Conservation (phyloP, 2,113 vertebrate species). For the Stercorarius parasiticus region DNA sequence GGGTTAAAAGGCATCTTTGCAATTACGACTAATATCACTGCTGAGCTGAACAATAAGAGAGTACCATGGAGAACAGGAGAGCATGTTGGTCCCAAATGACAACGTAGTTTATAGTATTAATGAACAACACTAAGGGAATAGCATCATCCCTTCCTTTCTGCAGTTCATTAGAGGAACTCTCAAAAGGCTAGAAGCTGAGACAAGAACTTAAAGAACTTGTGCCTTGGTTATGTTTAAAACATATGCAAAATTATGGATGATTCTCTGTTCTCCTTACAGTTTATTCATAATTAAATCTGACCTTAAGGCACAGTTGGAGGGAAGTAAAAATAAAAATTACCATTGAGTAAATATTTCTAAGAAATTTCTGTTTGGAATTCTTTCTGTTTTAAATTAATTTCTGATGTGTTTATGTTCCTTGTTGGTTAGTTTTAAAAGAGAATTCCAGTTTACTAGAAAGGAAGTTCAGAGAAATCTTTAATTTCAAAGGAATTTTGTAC, state of each 20-base stretch:
- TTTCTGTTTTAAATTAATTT: background rate
- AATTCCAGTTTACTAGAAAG: background rate
- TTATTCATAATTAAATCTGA: slow-evolving; percentile 1
- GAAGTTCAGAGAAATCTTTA: background rate
- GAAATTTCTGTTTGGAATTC: background rate
- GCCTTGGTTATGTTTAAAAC: background rate
- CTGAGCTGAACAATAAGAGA: background rate
- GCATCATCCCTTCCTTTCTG: background rate
- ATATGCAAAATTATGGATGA: background rate
- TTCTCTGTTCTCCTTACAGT: background rate
- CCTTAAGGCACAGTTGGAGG: background rate
- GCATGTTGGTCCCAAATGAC: background rate
- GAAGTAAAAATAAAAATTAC: background rate
- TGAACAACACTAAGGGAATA: background rate
- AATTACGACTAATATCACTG: background rate
- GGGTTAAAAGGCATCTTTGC: background rate
- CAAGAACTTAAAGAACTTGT: background rate
- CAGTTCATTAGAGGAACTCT: background rate
- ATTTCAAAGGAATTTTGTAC: background rate
- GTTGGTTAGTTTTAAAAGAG: background rate
- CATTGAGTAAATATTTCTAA: background rate
- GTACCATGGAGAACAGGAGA: background rate
- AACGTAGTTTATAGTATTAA: background rate
- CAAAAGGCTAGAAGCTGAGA: background rate
- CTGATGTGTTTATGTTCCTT: background rate